phyloP scores from a whole-genome alignment of 2,888 invertebrate genomes.

The Tricholauxania praeusta region DNA sequence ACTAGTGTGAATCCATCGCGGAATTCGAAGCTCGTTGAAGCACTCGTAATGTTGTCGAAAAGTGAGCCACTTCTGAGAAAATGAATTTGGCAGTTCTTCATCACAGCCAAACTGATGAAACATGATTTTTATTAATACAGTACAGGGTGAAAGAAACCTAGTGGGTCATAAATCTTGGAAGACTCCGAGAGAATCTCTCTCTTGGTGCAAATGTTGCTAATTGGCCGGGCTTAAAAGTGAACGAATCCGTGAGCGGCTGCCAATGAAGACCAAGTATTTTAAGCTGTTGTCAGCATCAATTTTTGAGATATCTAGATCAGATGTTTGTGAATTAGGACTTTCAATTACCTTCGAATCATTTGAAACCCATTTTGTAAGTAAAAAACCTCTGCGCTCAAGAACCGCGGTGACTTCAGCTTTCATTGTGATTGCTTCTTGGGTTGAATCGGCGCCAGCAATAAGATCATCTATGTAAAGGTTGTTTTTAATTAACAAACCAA shows the following conservation, averaged over 20 bases:
- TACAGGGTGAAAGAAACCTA: constrained; percentile 33
- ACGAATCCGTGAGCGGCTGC: constrained; percentile 22
- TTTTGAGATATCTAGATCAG: neutral
- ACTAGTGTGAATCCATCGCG: neutral
- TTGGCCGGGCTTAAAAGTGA: constrained; percentile 21
- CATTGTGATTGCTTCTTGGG: too few relatives aligned
- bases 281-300: neutral
- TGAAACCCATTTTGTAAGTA: too few relatives aligned
- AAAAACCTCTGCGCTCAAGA: too few relatives aligned
- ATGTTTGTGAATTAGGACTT: too few relatives aligned
- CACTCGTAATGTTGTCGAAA: neutral
- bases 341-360: too few relatives aligned
- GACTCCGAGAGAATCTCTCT: constrained; percentile 28
- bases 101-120: constrained; percentile 35
- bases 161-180: constrained; percentile 28
- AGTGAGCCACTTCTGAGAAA: constrained; percentile 14
- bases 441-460: too few relatives aligned
- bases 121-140: constrained; percentile 25
- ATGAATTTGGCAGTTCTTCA: constrained; percentile 13
- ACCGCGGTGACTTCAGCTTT: too few relatives aligned
- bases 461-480: too few relatives aligned
- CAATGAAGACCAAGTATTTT: constrained; percentile 36
- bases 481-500: too few relatives aligned
- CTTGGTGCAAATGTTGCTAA: neutral
- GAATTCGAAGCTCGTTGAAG: constrained; percentile 1